phyloP scores from a whole-genome alignment of 2,888 invertebrate genomes.

The Zeuzera pyrina region DNA sequence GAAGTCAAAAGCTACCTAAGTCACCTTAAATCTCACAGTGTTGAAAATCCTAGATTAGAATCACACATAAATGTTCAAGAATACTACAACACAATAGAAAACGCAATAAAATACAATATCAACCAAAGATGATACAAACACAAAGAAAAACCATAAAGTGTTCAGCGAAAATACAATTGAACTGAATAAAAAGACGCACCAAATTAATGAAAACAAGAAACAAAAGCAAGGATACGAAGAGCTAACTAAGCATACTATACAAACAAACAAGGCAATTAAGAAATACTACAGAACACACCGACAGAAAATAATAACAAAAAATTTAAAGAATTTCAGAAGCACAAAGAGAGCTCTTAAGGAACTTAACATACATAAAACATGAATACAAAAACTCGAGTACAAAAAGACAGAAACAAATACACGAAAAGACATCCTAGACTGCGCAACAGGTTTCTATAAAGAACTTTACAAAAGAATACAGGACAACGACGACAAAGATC shows the following conservation, averaged over 20 bases:
- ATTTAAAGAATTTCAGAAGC: constrained; percentile 9
- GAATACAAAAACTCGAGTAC: constrained; percentile 8
- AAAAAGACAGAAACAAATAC: constrained; percentile 4
- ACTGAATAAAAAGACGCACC: constrained; percentile 6
- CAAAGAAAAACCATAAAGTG: constrained; percentile 3
- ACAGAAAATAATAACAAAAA: constrained; percentile 6
- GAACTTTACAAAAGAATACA: background rate
- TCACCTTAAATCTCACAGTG: background rate
- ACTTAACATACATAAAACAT: constrained; percentile 5
- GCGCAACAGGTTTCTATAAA: background rate
- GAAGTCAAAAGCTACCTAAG: background rate
- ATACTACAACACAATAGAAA: background rate
- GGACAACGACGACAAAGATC: background rate
- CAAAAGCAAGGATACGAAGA: constrained; percentile 4
- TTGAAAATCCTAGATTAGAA: background rate
- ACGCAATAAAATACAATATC: background rate
- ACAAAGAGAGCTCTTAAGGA: constrained; percentile 7
- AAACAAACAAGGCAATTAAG: no score
- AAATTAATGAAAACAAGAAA: constrained; percentile 7
- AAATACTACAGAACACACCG: background rate
- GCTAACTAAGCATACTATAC: no score
- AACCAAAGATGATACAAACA: no score
- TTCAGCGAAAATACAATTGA: constrained; percentile 7
- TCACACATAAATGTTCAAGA: background rate
- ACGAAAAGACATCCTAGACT: background rate